Percentiles rank a stretch among this genome's conserved stretches.
These are phyloP conservation scores for Scatophagus argus DNA, from an alignment of 2,113 vertebrate species.

Conservation along the genomic window DNA sequence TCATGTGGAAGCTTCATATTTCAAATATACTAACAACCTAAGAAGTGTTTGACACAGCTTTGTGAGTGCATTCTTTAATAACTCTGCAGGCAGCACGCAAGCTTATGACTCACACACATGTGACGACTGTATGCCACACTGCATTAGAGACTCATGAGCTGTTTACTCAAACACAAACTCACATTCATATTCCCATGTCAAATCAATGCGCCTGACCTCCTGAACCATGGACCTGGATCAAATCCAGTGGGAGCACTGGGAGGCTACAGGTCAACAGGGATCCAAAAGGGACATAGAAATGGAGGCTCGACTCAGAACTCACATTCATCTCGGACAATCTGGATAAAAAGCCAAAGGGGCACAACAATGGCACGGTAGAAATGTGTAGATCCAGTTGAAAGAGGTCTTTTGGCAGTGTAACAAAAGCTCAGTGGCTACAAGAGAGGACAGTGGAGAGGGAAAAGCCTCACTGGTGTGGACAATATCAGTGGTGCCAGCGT, in stretches of 20 bases:
- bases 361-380: slow-evolving; percentile 65
- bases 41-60: slow-evolving; percentile 18
- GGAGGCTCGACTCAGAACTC: slow-evolving; percentile 28
- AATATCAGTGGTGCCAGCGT: slow-evolving; percentile 71
- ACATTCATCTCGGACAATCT: slow-evolving; percentile 22
- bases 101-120: slow-evolving; percentile 55
- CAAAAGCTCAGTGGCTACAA: slow-evolving; percentile 65
- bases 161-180: slow-evolving; percentile 64
- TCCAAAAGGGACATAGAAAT: slow-evolving; percentile 44
- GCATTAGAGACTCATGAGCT: slow-evolving; percentile 57
- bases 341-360: slow-evolving; percentile 56
- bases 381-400: slow-evolving; percentile 69
- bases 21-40: not conserved
- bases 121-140: slow-evolving; percentile 46
- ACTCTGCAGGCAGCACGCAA: slow-evolving; percentile 29
- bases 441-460: slow-evolving; percentile 53
- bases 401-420: slow-evolving; percentile 64
- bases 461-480: slow-evolving; percentile 70
- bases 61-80: slow-evolving; percentile 39
- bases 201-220: slow-evolving; percentile 65
- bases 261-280: slow-evolving; percentile 64
- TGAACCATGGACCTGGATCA: slow-evolving; percentile 60
- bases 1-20: slow-evolving; percentile 16
- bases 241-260: slow-evolving; percentile 45
- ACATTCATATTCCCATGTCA: slow-evolving; percentile 62